A percentile compares a stretch with the other conserved stretches of the same genome.
These are phyloP conservation scores for Dryobates pubescens DNA, from an alignment of 2,797 vertebrate species.

Conservation along the genomic window DNA sequence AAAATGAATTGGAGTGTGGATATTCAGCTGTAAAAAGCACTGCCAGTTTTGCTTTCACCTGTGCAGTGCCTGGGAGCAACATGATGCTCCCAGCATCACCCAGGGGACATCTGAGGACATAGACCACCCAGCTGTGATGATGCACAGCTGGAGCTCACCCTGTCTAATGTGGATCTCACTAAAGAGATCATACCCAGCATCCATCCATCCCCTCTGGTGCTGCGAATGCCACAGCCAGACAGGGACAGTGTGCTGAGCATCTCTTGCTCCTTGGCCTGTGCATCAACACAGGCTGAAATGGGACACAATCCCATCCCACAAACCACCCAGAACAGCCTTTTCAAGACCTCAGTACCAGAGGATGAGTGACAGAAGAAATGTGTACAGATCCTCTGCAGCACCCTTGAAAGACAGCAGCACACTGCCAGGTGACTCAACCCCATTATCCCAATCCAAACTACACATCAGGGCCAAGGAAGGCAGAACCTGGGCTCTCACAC, in stretches of 20 bases:
- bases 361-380: not conserved
- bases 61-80: not conserved
- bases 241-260: fast-evolving
- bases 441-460: fast-evolving
- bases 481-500: not conserved
- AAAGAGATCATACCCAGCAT: not conserved
- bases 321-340: not conserved
- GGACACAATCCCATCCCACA: not conserved
- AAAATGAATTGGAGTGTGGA: not conserved
- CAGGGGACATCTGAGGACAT: not conserved
- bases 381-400: not conserved
- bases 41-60: not conserved
- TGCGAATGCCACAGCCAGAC: not conserved
- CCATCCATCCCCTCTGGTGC: not conserved
- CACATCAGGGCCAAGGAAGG: fast-evolving
- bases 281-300: fast-evolving
- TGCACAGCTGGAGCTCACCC: not conserved
- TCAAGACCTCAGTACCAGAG: not conserved
- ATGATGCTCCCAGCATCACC: not conserved
- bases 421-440: not conserved
- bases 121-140: not conserved
- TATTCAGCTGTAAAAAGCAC: not conserved
- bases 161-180: not conserved
- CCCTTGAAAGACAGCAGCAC: not conserved
- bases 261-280: not conserved